These are phyloP conservation scores for Limonius californicus DNA, from an alignment of 1,140 invertebrate genomes.

Conservation along the genomic window DNA sequence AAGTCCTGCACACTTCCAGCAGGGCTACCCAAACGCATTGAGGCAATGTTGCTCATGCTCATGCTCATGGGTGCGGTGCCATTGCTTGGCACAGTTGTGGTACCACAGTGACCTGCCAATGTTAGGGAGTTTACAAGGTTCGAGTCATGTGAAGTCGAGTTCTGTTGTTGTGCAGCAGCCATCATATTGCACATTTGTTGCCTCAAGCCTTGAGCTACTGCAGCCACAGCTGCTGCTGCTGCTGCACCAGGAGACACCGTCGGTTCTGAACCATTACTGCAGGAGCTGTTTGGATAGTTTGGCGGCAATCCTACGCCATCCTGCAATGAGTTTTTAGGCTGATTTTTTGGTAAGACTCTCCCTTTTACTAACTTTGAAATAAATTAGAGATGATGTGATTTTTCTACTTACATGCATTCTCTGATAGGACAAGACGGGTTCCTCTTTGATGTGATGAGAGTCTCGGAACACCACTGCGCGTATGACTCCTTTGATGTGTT, in stretches of 20 bases:
- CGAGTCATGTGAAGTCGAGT: slow-evolving; percentile 53
- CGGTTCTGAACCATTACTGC: slow-evolving; percentile 57
- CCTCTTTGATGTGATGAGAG: slow-evolving; percentile 71
- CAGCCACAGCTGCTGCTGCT: slow-evolving; percentile 68
- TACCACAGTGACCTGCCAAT: slow-evolving; percentile 43
- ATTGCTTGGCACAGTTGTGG: slow-evolving; percentile 43
- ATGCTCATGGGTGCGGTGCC: slow-evolving; percentile 44
- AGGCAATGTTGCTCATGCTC: slow-evolving; percentile 41
- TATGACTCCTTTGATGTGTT: slow-evolving; percentile 86
- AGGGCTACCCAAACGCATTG: slow-evolving; percentile 43
- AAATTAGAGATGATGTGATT: too few species aligned
- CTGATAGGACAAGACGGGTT: slow-evolving; percentile 56
- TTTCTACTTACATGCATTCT: slow-evolving; percentile 49
- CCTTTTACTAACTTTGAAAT: too few species aligned
- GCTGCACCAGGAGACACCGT: slow-evolving; percentile 62
- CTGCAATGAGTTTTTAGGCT: too few species aligned
- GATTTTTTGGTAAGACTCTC: too few species aligned
- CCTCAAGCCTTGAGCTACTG: slow-evolving; percentile 63
- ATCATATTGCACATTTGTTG: slow-evolving; percentile 72
- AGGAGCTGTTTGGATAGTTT: slow-evolving; percentile 45
- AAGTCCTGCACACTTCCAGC: slow-evolving; percentile 46
- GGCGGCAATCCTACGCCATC: slow-evolving; percentile 42
- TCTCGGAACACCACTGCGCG: slow-evolving; percentile 88
- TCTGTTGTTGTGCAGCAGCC: slow-evolving; percentile 58
- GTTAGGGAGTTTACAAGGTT: slow-evolving; percentile 46